Evolutionary conservation across 2,888 invertebrate species (phyloP).

Genomic region (Subacronicta megacephala): DNA sequence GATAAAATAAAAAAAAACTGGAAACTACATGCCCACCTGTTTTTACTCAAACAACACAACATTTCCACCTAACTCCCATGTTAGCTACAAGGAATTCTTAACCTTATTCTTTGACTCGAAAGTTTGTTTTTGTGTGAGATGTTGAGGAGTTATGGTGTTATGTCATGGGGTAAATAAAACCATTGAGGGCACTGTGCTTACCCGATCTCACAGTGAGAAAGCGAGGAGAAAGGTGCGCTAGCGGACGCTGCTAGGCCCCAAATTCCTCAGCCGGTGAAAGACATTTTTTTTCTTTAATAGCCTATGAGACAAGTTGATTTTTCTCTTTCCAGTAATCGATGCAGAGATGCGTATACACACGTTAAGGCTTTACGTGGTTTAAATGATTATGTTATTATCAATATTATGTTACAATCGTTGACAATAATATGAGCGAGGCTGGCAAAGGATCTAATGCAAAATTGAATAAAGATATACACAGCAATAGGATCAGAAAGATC

Average conservation of each 20-base stretch:
- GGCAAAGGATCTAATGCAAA: no score
- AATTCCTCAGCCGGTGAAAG: slow-evolving; percentile 81
- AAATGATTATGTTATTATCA: no score
- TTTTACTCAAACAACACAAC: slow-evolving; percentile 43
- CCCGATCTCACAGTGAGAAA: slow-evolving; percentile 76
- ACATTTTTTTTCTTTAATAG: slow-evolving; percentile 67
- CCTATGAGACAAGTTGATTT: slow-evolving; percentile 36
- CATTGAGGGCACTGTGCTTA: slow-evolving; percentile 78
- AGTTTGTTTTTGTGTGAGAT: slow-evolving; percentile 22
- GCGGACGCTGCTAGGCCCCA: slow-evolving; percentile 69
- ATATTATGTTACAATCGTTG: no score
- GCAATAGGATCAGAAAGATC: no score
- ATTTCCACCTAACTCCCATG: slow-evolving; percentile 9
- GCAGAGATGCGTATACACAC: neutral
- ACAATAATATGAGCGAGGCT: no score
- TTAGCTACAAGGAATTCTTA: slow-evolving; percentile 3
- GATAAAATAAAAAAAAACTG: slow-evolving; percentile 70
- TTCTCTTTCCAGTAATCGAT: slow-evolving; percentile 40
- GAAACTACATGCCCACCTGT: slow-evolving; percentile 72
- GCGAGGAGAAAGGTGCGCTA: slow-evolving; percentile 80
- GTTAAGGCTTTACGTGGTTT: no score
- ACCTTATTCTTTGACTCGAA: slow-evolving; percentile 19
- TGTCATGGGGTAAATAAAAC: slow-evolving; percentile 30
- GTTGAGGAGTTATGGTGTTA: slow-evolving; percentile 47
- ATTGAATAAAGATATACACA: no score